Percentiles rank a stretch among this genome's conserved stretches.
Evolutionary conservation across 1,140 invertebrate species (phyloP).

Genomic region (Leptestheria dahalacensis): DNA sequence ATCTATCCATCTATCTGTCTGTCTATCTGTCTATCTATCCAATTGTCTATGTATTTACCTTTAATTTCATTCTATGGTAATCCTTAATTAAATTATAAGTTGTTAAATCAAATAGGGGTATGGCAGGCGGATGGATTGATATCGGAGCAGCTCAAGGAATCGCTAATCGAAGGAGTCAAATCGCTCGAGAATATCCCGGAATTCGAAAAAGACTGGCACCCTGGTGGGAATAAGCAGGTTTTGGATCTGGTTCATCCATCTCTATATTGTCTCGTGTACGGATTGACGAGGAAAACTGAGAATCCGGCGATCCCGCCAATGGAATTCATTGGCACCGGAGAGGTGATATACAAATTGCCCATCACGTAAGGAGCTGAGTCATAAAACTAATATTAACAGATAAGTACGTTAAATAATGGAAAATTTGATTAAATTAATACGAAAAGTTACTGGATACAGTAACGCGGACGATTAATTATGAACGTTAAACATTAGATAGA

Average conservation of each 20-base stretch:
- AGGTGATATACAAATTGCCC: not conserved
- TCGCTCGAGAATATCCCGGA: not conserved
- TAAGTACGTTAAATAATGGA: too few species aligned
- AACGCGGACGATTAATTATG: too few species aligned
- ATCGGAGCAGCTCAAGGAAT: not conserved
- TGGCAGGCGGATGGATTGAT: not conserved
- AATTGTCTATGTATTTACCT: too few species aligned
- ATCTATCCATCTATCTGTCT: too few species aligned
- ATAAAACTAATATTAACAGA: too few species aligned
- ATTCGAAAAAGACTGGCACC: not conserved
- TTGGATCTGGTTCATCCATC: slow-evolving; percentile 16
- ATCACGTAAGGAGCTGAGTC: not conserved
- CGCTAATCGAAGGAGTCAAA: not conserved
- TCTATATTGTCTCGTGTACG: slow-evolving; percentile 11
- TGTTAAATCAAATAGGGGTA: too few species aligned
- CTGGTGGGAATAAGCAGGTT: slow-evolving; percentile 5
- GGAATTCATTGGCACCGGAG: not conserved
- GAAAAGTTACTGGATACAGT: too few species aligned
- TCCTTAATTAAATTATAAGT: too few species aligned
- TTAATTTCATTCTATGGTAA: too few species aligned
- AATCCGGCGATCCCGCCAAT: not conserved
- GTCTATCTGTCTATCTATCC: too few species aligned
- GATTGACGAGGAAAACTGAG: not conserved
- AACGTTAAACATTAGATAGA: too few species aligned
- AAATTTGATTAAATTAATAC: too few species aligned